These are phyloP conservation scores for Bursaphelenchus mucronatus DNA, from an alignment of 1,140 invertebrate genomes.

Conservation along the genomic window DNA sequence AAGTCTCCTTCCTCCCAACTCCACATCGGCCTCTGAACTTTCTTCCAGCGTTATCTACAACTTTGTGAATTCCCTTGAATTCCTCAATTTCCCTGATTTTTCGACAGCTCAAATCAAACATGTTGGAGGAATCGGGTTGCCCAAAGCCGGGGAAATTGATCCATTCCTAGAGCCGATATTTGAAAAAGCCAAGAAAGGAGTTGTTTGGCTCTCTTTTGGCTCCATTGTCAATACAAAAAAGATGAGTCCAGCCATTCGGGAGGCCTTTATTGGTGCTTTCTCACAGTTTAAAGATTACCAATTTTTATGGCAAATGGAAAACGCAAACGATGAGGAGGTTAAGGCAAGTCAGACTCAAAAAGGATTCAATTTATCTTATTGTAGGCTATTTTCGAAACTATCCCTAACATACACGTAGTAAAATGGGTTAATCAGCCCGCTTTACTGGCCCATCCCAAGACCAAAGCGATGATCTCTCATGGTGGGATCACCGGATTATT, in stretches of 20 bases:
- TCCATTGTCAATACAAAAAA: slow-evolving; percentile 30
- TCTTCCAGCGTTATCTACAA: slow-evolving; percentile 15
- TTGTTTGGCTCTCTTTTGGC: slow-evolving; percentile 31
- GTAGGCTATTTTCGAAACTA: too few relatives aligned
- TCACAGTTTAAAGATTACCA: slow-evolving; percentile 11
- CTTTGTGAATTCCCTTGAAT: slow-evolving; percentile 40
- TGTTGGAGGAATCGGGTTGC: slow-evolving; percentile 29
- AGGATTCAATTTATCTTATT: too few relatives aligned
- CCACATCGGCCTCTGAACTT: slow-evolving; percentile 23
- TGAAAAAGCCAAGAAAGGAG: slow-evolving; percentile 21
- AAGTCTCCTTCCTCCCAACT: slow-evolving; percentile 26
- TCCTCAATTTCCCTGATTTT: slow-evolving; percentile 31
- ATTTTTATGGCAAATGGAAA: slow-evolving; percentile 32
- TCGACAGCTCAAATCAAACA: slow-evolving; percentile 37
- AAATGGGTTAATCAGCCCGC: too few relatives aligned
- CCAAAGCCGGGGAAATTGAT: neutral
- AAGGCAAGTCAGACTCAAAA: too few relatives aligned
- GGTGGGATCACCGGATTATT: slow-evolving; percentile 75
- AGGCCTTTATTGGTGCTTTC: slow-evolving; percentile 25
- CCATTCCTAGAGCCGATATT: slow-evolving; percentile 20
- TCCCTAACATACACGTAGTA: too few relatives aligned
- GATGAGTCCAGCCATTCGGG: slow-evolving; percentile 19
- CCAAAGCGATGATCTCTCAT: slow-evolving; percentile 58
- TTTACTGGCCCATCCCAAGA: slow-evolving; percentile 16
- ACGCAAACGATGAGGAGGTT: neutral